phyloP scores from a whole-genome alignment of 2,113 vertebrate genomes.

The Melanocharis versteri region DNA sequence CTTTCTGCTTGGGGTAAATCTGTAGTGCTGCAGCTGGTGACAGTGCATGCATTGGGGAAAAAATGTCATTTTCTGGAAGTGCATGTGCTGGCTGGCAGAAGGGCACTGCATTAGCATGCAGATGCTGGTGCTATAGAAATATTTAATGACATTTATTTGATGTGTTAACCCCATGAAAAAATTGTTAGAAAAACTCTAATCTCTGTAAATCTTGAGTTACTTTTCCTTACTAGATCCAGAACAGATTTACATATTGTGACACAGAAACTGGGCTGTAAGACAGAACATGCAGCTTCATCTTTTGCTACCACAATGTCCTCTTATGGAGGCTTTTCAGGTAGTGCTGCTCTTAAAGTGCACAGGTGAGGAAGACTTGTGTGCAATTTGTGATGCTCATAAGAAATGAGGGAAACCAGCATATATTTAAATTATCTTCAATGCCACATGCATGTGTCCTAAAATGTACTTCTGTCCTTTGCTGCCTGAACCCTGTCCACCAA shows the following conservation, averaged over 20 bases:
- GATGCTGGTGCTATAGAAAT: background rate
- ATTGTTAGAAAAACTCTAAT: background rate
- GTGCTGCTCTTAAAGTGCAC: background rate
- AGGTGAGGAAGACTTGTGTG: background rate
- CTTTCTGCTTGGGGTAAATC: background rate
- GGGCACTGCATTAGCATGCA: rapidly evolving
- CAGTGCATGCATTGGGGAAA: rapidly evolving
- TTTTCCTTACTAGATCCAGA: background rate
- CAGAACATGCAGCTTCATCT: background rate
- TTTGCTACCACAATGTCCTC: background rate
- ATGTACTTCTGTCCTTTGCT: background rate
- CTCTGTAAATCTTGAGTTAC: background rate
- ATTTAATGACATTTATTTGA: background rate
- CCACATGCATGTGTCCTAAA: background rate
- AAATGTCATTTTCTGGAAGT: background rate
- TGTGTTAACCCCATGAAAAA: background rate
- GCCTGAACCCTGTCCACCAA: background rate
- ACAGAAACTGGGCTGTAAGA: background rate
- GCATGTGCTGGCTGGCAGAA: background rate
- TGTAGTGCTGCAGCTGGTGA: background rate
- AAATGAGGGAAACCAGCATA: background rate
- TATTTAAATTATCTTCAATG: background rate
- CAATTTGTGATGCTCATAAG: background rate
- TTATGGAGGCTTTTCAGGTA: background rate
- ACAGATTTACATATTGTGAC: background rate